Percentiles rank a stretch among this genome's conserved stretches.
Evolutionary conservation across 2,888 invertebrate species (phyloP).

Genomic region (Tinea trinotella): DNA sequence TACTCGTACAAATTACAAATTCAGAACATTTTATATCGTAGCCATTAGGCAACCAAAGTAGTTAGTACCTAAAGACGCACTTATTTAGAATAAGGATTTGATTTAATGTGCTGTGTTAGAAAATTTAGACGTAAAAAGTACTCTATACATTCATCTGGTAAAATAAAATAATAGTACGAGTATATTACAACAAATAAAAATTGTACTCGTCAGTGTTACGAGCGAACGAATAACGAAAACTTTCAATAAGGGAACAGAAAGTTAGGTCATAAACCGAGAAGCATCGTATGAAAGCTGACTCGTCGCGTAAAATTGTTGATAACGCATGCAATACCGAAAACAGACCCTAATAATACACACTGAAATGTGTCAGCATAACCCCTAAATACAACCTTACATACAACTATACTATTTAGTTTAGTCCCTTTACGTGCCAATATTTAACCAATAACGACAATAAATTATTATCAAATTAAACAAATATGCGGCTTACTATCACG

Average conservation of each 20-base stretch:
- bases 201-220: slow-evolving; percentile 19
- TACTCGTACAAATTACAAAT: no score
- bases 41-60: no score
- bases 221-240: slow-evolving; percentile 23
- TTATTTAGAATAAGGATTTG: no score
- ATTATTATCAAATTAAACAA: no score
- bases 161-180: not conserved
- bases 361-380: slow-evolving; percentile 40
- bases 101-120: no score
- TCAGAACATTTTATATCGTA: no score
- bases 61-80: no score
- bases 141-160: not conserved
- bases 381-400: slow-evolving; percentile 19
- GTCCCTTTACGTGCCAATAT: no score
- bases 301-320: slow-evolving; percentile 29
- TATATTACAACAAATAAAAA: slow-evolving; percentile 1
- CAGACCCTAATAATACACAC: slow-evolving; percentile 34
- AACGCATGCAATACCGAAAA: slow-evolving; percentile 36
- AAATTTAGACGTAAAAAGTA: no score
- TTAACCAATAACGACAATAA: no score
- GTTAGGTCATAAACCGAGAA: slow-evolving; percentile 31
- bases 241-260: slow-evolving; percentile 34
- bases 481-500: no score
- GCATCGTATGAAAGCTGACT: slow-evolving; percentile 21
- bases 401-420: slow-evolving; percentile 21